Evolutionary conservation across 2,113 vertebrate genomes (phyloP).

Genomic region (Murina feae): DNA sequence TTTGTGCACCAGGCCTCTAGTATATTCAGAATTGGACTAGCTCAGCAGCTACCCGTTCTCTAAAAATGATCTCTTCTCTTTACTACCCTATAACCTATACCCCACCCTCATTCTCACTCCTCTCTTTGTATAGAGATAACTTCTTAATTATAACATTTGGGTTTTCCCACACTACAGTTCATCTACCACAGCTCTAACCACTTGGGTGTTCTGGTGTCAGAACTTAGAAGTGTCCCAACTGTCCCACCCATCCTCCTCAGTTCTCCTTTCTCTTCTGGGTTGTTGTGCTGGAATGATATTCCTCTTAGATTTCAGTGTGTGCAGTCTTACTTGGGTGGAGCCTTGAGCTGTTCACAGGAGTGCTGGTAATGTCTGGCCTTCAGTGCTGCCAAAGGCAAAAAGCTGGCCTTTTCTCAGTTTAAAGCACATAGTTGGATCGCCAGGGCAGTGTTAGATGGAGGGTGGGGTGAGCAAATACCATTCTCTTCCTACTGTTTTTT

Average conservation of each 20-base stretch:
- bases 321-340: constrained; percentile 79
- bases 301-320: constrained; percentile 68
- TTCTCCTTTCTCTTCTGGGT: constrained; percentile 43
- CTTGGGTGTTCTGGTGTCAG: constrained; percentile 70
- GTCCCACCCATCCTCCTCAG: constrained; percentile 55
- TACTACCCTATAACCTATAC: neutral
- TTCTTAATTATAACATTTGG: constrained; percentile 31
- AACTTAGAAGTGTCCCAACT: constrained; percentile 46
- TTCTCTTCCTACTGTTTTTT: constrained; percentile 82
- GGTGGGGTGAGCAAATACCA: constrained; percentile 81
- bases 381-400: constrained; percentile 80
- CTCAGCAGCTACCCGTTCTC: neutral
- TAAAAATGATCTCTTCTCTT: constrained; percentile 32
- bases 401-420: constrained; percentile 71
- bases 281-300: constrained; percentile 50
- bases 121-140: constrained; percentile 6
- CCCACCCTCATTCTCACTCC: neutral
- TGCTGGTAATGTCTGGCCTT: constrained; percentile 84
- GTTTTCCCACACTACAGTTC: constrained; percentile 36
- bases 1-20: too few relatives aligned
- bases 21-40: constrained; percentile 33
- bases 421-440: constrained; percentile 71
- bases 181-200: constrained; percentile 27
- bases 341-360: constrained; percentile 77
- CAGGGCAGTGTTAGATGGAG: constrained; percentile 73